phyloP scores from a whole-genome alignment of 2,888 invertebrate genomes.

The Neocrepidodera transversa region DNA sequence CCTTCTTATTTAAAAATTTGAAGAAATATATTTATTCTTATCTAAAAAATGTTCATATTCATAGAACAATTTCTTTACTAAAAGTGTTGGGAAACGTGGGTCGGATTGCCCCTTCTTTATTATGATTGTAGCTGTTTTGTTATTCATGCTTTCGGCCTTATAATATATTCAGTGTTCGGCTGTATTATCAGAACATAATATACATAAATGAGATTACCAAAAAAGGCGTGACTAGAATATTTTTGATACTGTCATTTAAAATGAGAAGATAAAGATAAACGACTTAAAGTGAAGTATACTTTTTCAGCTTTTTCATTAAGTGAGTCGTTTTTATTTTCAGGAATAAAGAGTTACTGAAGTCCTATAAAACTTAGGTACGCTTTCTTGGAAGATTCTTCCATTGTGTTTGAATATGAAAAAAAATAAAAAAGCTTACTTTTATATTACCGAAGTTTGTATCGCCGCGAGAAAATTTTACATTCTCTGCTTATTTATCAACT shows the following conservation, averaged over 20 bases:
- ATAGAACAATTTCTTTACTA: too few relatives aligned
- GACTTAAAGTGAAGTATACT: slow-evolving; percentile 7
- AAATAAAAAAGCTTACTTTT: not conserved
- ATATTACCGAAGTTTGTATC: slow-evolving; percentile 8
- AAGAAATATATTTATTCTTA: too few relatives aligned
- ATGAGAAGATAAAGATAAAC: not conserved
- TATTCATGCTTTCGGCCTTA: not conserved
- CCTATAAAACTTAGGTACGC: slow-evolving; percentile 18
- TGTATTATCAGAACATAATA: not conserved
- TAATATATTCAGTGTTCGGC: not conserved
- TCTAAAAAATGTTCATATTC: too few relatives aligned
- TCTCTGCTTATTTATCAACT: slow-evolving; percentile 6
- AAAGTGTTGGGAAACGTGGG: too few relatives aligned
- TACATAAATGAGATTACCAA: slow-evolving; percentile 6
- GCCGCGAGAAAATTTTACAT: slow-evolving; percentile 12
- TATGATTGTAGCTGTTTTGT: not conserved
- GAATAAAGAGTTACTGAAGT: slow-evolving; percentile 13
- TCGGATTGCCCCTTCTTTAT: too few relatives aligned
- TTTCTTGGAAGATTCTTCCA: not conserved
- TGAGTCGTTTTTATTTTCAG: slow-evolving; percentile 17
- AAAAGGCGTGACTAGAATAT: slow-evolving; percentile 1
- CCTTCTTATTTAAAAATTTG: too few relatives aligned
- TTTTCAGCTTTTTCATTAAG: slow-evolving; percentile 18
- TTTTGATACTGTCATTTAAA: slow-evolving; percentile 15
- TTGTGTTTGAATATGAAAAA: slow-evolving; percentile 5